Percentiles rank a stretch among this genome's conserved stretches.
Conservation (phyloP, 2,888 invertebrate genomes). For the Eustalomyia histrio region DNA sequence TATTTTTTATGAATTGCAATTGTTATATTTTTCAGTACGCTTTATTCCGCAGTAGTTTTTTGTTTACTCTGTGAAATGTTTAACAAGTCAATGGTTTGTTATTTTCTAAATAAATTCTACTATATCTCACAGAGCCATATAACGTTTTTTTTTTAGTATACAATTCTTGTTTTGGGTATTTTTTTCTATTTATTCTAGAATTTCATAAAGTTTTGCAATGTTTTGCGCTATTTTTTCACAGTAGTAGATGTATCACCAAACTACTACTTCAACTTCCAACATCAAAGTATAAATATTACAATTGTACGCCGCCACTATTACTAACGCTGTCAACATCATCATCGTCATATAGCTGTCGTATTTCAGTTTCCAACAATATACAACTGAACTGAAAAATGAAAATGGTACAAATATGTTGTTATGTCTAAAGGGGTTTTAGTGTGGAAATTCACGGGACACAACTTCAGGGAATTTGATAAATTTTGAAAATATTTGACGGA, state of each 20-base stretch:
- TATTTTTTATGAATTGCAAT: not conserved
- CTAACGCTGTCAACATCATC: not conserved
- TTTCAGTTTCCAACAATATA: no score
- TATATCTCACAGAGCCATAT: not conserved
- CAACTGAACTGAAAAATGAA: no score
- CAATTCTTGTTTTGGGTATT: not conserved
- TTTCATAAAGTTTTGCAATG: not conserved
- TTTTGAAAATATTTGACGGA: no score
- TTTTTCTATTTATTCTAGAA: not conserved
- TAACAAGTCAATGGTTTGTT: not conserved
- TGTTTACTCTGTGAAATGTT: not conserved
- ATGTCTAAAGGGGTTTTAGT: no score
- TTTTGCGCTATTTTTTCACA: not conserved
- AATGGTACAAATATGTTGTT: no score
- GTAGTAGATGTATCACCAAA: not conserved
- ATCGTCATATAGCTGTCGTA: not conserved
- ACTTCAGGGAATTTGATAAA: no score
- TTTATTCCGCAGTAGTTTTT: not conserved
- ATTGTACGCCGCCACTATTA: not conserved
- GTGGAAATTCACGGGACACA: no score
- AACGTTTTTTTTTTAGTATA: not conserved
- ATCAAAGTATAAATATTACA: not conserved
- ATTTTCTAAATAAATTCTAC: not conserved
- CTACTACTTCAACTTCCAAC: not conserved
- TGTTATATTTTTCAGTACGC: not conserved